These are phyloP conservation scores for Ochotona curzoniae DNA, from an alignment of 2,113 vertebrate species.

Conservation along the genomic window DNA sequence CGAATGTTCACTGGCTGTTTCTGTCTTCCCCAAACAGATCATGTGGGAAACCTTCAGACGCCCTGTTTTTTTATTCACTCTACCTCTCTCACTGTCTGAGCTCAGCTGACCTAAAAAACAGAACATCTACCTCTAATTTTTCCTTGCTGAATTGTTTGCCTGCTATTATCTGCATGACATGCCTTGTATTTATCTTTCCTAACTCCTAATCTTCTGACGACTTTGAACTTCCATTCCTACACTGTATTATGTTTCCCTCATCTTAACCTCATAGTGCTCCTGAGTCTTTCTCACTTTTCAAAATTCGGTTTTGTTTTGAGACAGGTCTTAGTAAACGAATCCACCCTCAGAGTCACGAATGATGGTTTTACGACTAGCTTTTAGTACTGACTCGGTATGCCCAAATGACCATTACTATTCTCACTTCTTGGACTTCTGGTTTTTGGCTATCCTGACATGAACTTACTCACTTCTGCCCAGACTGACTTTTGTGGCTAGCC, in stretches of 20 bases:
- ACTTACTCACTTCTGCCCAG: neutral
- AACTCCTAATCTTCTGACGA: neutral
- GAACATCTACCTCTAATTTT: slow-evolving; percentile 5
- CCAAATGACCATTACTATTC: neutral
- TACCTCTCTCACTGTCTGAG: neutral
- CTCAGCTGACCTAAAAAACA: slow-evolving; percentile 10
- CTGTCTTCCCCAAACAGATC: slow-evolving; percentile 28
- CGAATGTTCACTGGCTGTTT: slow-evolving; percentile 4
- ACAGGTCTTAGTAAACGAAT: neutral
- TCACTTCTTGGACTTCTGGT: neutral
- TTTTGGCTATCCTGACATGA: slow-evolving; percentile 10
- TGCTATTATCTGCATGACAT: slow-evolving; percentile 3
- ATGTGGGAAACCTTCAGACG: neutral
- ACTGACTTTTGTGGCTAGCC: neutral
- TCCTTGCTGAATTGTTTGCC: neutral
- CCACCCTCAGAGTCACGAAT: neutral
- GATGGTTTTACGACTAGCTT: neutral
- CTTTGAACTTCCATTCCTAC: slow-evolving; percentile 34
- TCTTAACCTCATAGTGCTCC: neutral
- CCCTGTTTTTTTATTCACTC: neutral
- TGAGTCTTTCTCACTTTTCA: neutral
- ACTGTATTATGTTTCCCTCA: neutral
- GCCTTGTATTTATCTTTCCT: slow-evolving; percentile 7
- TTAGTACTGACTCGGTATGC: neutral
- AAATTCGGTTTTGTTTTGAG: neutral